Percentiles rank a stretch among this genome's conserved stretches.
phyloP scores from a whole-genome alignment of 1,140 invertebrate genomes.

The Agrilus planipennis region DNA sequence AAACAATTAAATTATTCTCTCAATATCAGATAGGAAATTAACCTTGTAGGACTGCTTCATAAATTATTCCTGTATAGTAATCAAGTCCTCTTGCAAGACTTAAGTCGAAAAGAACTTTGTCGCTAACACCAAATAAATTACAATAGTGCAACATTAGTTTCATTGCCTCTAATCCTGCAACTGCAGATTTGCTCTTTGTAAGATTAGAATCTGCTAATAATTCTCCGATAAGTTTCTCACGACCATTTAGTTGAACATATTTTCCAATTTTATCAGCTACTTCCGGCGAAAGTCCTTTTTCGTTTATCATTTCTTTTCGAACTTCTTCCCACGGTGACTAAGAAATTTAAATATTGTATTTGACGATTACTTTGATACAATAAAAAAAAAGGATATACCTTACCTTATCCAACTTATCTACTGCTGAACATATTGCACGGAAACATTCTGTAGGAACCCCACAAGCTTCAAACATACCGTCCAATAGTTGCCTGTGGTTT shows the following conservation, averaged over 20 bases:
- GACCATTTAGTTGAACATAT: conserved; percentile 73
- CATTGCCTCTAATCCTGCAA: conserved; percentile 67
- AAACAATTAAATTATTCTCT: neutral
- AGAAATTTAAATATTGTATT: conserved; percentile 21
- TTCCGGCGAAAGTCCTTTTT: conserved; percentile 71
- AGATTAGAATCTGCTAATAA: conserved; percentile 56
- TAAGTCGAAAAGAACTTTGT: conserved; percentile 81
- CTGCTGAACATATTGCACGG: conserved; percentile 89
- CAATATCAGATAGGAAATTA: too few species aligned
- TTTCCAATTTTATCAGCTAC: conserved; percentile 85
- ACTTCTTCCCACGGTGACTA: conserved; percentile 89
- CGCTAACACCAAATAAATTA: conserved; percentile 61
- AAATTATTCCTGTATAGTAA: conserved; percentile 99
- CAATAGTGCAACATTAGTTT: conserved; percentile 82
- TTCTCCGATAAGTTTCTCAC: conserved; percentile 63
- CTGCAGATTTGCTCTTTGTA: conserved; percentile 50
- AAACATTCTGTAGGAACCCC: conserved; percentile 86
- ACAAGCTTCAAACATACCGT: conserved; percentile 94
- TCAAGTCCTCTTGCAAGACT: conserved; percentile 95
- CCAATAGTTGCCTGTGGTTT: conserved; percentile 87
- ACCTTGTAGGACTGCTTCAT: conserved; percentile 86
- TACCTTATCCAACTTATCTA: conserved; percentile 98
- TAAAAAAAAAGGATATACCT: conserved; percentile 12
- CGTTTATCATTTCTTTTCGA: conserved; percentile 86
- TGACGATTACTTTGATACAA: neutral